Evolutionary conservation across 2,113 vertebrate species (phyloP), one percentile per base, ranked within the genome.

Genomic region (Poicephalus meyeri): DNA sequence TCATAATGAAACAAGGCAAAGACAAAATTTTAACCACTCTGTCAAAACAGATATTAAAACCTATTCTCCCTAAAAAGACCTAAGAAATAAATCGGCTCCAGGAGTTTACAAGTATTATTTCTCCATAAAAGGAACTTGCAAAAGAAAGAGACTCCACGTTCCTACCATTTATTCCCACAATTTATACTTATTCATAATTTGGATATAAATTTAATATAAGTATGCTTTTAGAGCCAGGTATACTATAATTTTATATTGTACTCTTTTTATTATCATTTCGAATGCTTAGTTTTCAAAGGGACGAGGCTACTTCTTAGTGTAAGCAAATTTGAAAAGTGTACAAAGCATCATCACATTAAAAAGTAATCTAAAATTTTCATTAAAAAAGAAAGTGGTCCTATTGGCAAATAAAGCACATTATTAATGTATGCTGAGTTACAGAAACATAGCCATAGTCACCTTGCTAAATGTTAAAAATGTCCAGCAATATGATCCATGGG

Each of bases 11-110:
- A 44, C 29, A 12, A 72, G 65, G 71, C 39, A 92, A 64, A 70
- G 47, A 31, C 52, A 89, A 93, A 96, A 90, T 49, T 47, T 39
- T 41, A 86, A 71, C 41, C 13, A 21, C 23, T 89, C 18, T 47
- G 35, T 13, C 42, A 91, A 94, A 87, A 74, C 25, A 90, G 55
- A 78, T 76, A 35, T 85, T 89, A 93, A 95, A 85, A 95, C 74
- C 17, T 64, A 7, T 37, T 64, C 60, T 82, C 18, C 35, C 11
- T 33, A 89, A 93, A 94, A 29, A 66, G 64, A 84, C 11, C 9
- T 55, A 66, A 83, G 35, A 92, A 53, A 16, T 39, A 63, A 52
- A 79, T 23, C 19, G 91, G 35, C 64, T 69, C 11, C 52, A 73
- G 50, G 70, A 85, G 2, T 24, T 70, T 66, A 35, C 42, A 89